Evolutionary conservation across 2,113 vertebrate genomes (phyloP), one percentile per base, ranked within the genome.

Genomic region (Coryphaenoides rupestris): DNA sequence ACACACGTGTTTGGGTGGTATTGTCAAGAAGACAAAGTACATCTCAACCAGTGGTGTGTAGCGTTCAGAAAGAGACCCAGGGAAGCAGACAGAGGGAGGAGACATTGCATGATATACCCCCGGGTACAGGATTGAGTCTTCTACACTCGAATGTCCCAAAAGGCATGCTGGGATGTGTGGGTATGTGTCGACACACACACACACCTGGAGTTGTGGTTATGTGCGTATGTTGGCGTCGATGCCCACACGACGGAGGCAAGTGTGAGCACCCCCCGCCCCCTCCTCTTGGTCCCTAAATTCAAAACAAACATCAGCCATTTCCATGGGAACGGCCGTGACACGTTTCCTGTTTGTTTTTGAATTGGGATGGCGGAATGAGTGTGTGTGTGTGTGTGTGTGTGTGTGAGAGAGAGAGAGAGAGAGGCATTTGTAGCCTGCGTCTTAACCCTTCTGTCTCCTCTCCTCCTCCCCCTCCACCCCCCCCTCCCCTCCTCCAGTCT

Each of bases 401-500:
- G 33, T 17, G n/a, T 50, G 47, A 50, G 15, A n/a, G 47, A 2
- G 13, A 33, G 33, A 45, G 21, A 19, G 26, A 40, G 16, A 45
- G 33, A 45, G 28, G 28, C 13, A 21, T 45, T 10, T 45, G 28
- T 45, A 21, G 21, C 7, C 33, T 12, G 33, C 2, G 33, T 12
- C 33, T 40, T 10, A 40, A 53, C 50, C 54, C 33, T 58, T 16
- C 19, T 69, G 15, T 82, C 49, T 65, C 45, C 61, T 63, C 53
- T 45, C 52, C 40, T 79, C 49, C 23, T 58, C n/a, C 40, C 52
- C 28, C 72, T n/a, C n/a, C n/a, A n/a, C n/a, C 53, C 33, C 52
- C 40, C 78, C 49, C 23, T 58, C n/a, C 40, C 52, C 28, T 71
- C 73, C 83, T 86, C 80, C 83, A 96, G 97, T 93, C 95, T 90